Evolutionary conservation across 2,113 vertebrate genomes (phyloP).

Genomic region (Microcebus tavaratra): DNA sequence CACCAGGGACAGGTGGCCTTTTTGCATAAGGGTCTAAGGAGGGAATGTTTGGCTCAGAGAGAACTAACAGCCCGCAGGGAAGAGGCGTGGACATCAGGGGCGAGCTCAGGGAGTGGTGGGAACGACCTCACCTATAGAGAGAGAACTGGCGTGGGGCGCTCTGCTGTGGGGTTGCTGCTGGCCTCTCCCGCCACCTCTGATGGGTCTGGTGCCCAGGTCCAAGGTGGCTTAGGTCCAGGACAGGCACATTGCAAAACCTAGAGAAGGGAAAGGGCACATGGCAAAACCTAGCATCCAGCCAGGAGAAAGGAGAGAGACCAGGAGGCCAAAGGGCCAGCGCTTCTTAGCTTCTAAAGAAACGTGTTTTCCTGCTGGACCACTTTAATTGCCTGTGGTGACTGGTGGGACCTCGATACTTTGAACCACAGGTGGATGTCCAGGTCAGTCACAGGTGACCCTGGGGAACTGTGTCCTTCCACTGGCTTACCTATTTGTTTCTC

Average conservation of each 20-base stretch:
- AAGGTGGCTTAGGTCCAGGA: not conserved
- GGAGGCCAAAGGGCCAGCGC: not conserved
- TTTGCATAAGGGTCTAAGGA: not conserved
- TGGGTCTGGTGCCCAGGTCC: not conserved
- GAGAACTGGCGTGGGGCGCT: rapidly evolving
- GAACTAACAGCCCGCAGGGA: not conserved
- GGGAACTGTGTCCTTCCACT: not conserved
- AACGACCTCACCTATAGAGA: not conserved
- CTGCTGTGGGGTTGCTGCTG: not conserved
- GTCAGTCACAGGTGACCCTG: rapidly evolving
- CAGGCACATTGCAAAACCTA: not conserved
- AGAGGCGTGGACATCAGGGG: not conserved
- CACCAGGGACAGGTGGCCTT: not conserved
- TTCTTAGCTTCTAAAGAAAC: not conserved
- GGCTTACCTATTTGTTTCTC: not conserved
- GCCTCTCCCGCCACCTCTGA: not conserved
- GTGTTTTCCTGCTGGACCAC: not conserved
- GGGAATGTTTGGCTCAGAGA: not conserved
- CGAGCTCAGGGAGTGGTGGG: not conserved
- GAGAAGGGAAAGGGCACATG: not conserved
- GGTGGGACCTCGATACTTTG: not conserved
- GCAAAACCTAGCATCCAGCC: not conserved
- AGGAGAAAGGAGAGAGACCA: not conserved
- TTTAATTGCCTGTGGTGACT: not conserved
- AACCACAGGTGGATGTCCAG: not conserved